phyloP scores from a whole-genome alignment of 1,140 invertebrate genomes.

The Ceratitis capitata region DNA sequence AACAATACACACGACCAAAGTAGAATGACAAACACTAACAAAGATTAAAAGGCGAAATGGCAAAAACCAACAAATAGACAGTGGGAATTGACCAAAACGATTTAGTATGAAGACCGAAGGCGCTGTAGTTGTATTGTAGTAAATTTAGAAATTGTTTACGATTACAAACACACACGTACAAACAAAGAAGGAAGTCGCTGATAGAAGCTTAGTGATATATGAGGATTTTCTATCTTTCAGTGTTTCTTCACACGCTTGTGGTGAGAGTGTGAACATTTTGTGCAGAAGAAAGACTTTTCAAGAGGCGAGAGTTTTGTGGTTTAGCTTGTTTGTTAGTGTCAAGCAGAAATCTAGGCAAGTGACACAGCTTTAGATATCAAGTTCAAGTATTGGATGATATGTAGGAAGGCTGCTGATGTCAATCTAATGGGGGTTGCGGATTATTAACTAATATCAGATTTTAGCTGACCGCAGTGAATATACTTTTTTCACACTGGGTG shows the following conservation, averaged over 20 bases:
- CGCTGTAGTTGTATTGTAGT: neutral
- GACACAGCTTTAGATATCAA: too few relatives aligned
- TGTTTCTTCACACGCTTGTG: neutral
- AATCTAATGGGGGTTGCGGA: too few relatives aligned
- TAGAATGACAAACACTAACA: neutral
- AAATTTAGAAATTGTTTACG: neutral
- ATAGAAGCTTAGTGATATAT: neutral
- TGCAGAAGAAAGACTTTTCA: neutral
- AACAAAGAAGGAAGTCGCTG: neutral
- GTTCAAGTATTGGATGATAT: too few relatives aligned
- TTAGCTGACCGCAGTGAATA: too few relatives aligned
- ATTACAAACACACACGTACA: neutral
- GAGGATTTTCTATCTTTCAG: neutral
- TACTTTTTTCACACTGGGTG: too few relatives aligned
- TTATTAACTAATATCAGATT: too few relatives aligned
- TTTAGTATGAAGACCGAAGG: conserved; percentile 4
- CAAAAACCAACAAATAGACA: neutral
- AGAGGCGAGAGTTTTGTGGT: neutral
- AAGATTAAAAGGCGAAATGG: neutral
- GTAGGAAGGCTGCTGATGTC: too few relatives aligned
- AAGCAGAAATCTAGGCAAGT: too few relatives aligned
- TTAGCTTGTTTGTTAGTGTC: neutral
- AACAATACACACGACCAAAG: neutral
- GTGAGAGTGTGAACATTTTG: neutral
- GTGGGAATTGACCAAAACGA: neutral